Conservation (phyloP, 2,113 vertebrate genomes). For the Scortum barcoo region DNA sequence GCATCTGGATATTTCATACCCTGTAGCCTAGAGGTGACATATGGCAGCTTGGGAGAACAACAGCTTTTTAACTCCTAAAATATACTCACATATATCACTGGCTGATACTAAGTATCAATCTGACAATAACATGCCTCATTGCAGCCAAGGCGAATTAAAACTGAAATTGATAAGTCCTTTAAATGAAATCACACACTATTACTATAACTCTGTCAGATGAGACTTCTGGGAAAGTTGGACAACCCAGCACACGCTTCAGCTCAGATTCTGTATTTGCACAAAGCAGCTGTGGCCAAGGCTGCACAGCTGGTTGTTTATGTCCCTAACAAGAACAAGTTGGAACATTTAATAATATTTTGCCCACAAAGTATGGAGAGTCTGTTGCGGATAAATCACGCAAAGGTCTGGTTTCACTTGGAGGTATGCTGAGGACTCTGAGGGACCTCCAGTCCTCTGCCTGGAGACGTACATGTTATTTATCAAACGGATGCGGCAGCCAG, state of each 20-base stretch:
- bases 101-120: background rate
- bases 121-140: background rate
- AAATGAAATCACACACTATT: background rate
- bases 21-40: constrained; percentile 20
- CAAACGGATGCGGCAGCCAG: constrained; percentile 9
- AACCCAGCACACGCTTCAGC: constrained; percentile 2
- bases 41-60: constrained; percentile 10
- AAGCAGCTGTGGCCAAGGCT: background rate
- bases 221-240: constrained; percentile 6
- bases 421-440: constrained; percentile 16
- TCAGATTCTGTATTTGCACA: constrained; percentile 28
- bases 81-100: background rate
- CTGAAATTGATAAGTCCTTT: background rate
- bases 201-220: background rate
- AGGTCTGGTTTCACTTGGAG: constrained; percentile 30
- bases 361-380: no score
- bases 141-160: background rate
- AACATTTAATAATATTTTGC: constrained; percentile 8
- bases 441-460: constrained; percentile 13
- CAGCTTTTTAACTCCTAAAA: constrained; percentile 12
- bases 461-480: constrained; percentile 40
- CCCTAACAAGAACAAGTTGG: constrained; percentile 30
- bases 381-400: constrained; percentile 11
- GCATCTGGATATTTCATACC: constrained; percentile 29
- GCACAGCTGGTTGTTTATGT: constrained; percentile 56